Percentiles rank a stretch among this genome's conserved stretches.
phyloP scores from a whole-genome alignment of 2,797 vertebrate genomes.

The Gobionotothen gibberifrons region DNA sequence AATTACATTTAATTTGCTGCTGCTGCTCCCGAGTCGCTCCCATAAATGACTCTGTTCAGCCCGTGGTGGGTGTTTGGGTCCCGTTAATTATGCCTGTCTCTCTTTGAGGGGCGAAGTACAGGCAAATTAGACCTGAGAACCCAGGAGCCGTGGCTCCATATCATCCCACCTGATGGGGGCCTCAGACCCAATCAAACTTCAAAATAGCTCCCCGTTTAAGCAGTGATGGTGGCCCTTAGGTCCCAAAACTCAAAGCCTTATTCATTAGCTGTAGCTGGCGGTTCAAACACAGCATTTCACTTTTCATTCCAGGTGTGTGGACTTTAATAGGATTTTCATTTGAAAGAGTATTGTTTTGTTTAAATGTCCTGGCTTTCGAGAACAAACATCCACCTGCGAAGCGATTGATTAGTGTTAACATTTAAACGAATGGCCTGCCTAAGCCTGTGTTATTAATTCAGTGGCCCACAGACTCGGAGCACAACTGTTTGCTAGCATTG shows the following conservation, averaged over 20 bases:
- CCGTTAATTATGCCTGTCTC: constrained; percentile 77
- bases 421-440: background rate
- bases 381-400: background rate
- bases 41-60: constrained; percentile 77
- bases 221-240: constrained; percentile 42
- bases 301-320: constrained; percentile 24
- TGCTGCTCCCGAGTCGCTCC: constrained; percentile 76
- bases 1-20: constrained; percentile 84
- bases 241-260: constrained; percentile 29
- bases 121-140: constrained; percentile 72
- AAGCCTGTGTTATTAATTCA: constrained; percentile 5
- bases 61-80: constrained; percentile 73
- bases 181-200: constrained; percentile 64
- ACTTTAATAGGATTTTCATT: background rate
- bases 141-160: constrained; percentile 52
- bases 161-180: constrained; percentile 67
- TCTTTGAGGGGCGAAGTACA: constrained; percentile 66
- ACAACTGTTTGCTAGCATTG: constrained; percentile 19
- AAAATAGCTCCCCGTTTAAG: constrained; percentile 49
- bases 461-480: constrained; percentile 12
- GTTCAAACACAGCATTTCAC: constrained; percentile 24
- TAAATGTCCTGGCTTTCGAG: background rate
- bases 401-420: constrained; percentile 1
- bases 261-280: constrained; percentile 19
- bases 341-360: background rate